Evolutionary conservation across 2,113 vertebrate genomes (phyloP).

Genomic region (Oreochromis tanganicae): DNA sequence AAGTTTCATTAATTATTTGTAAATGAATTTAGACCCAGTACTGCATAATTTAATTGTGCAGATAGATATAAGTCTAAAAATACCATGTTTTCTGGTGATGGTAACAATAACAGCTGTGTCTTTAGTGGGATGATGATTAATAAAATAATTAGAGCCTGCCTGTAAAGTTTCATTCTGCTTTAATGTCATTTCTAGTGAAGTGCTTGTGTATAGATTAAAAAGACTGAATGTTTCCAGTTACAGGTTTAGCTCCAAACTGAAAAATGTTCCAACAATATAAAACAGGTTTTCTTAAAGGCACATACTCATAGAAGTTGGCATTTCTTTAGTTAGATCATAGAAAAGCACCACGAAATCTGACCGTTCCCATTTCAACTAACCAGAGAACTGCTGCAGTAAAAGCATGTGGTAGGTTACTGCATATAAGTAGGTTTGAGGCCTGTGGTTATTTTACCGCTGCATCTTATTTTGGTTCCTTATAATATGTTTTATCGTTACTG

Average conservation of each 20-base stretch:
- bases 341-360: not conserved
- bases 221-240: not conserved
- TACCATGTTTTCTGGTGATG: not conserved
- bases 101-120: not conserved
- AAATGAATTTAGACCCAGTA: not conserved
- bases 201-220: not conserved
- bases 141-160: accelerated
- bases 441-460: accelerated
- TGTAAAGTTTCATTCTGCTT: not conserved
- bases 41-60: not conserved
- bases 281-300: not conserved
- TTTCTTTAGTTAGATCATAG: not conserved
- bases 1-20: not conserved
- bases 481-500: accelerated
- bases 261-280: not conserved
- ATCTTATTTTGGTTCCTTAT: accelerated
- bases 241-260: not conserved
- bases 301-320: not conserved
- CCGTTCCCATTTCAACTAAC: not conserved
- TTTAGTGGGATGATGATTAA: not conserved
- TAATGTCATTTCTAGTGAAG: not conserved
- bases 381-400: not conserved
- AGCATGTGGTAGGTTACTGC: not conserved
- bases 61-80: not conserved
- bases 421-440: not conserved